Evolutionary conservation across 2,113 vertebrate genomes (phyloP).

Genomic region (Orthonyx spaldingii): DNA sequence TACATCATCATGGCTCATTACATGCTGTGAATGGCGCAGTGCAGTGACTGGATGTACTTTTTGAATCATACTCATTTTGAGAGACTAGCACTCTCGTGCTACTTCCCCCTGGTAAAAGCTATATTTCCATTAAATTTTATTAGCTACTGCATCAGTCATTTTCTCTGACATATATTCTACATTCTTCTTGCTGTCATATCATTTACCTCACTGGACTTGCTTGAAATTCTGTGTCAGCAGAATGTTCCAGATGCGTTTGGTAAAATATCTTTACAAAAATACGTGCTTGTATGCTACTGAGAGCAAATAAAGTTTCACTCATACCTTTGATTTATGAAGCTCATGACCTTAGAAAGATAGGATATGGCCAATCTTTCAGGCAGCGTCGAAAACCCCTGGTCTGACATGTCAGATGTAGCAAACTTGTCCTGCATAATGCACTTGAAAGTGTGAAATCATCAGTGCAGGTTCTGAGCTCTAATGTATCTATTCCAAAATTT

Average conservation of each 20-base stretch:
- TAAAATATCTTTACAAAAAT: background rate
- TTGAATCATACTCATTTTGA: background rate
- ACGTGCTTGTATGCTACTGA: background rate
- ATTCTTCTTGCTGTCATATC: slow-evolving; percentile 23
- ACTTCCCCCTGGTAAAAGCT: background rate
- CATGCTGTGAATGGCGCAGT: background rate
- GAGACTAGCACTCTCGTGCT: background rate
- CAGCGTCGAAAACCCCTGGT: background rate
- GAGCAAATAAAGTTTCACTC: background rate
- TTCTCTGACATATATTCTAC: background rate
- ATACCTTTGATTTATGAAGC: slow-evolving; percentile 6
- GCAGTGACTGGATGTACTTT: background rate
- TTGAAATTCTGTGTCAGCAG: background rate
- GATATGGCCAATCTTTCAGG: background rate
- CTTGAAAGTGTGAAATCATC: background rate
- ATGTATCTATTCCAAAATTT: background rate
- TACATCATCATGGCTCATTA: background rate
- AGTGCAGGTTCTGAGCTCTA: background rate
- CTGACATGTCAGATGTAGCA: background rate
- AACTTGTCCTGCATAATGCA: background rate
- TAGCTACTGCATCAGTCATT: slow-evolving; percentile 23
- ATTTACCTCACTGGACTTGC: background rate
- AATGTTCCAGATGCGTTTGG: background rate
- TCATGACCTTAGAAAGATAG: background rate
- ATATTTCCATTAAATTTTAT: slow-evolving; percentile 11